Conservation (phyloP, 2,888 invertebrate species). For the Luffia ferchaultella region DNA sequence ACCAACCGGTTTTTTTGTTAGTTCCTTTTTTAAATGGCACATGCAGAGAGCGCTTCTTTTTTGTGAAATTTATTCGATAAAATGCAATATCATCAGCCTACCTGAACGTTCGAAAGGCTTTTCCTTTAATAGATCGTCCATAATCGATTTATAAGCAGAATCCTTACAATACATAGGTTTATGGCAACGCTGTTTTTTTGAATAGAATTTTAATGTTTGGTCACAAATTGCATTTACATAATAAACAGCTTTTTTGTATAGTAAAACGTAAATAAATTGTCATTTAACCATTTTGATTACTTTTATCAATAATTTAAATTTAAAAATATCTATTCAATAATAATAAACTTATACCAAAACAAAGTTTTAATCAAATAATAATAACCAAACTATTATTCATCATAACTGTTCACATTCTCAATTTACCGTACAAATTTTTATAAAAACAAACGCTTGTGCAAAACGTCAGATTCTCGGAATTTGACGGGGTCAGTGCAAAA, state of each 20-base stretch:
- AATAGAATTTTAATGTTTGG: too few relatives aligned
- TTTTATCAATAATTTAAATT: too few relatives aligned
- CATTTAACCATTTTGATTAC: too few relatives aligned
- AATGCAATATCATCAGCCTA: conserved; percentile 60
- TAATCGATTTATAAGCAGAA: conserved; percentile 43
- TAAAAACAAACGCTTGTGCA: conserved; percentile 48
- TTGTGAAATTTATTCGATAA: conserved; percentile 39
- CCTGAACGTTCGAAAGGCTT: conserved; percentile 43
- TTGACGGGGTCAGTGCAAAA: conserved; percentile 32
- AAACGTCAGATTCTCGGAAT: conserved; percentile 44
- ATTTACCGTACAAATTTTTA: neutral
- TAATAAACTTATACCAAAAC: too few relatives aligned
- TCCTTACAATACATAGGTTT: neutral
- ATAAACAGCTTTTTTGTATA: too few relatives aligned
- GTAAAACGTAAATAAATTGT: too few relatives aligned
- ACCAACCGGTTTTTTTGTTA: conserved; percentile 43
- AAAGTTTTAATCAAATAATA: too few relatives aligned
- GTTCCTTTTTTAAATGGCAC: conserved; percentile 60
- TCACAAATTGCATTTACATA: too few relatives aligned
- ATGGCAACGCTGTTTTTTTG: too few relatives aligned
- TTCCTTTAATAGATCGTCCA: conserved; percentile 51
- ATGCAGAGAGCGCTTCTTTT: conserved; percentile 55
- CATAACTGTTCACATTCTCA: too few relatives aligned
- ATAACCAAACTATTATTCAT: too few relatives aligned
- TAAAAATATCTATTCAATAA: too few relatives aligned